phyloP scores from a whole-genome alignment of 2,888 invertebrate species.

The Pseudolycoriella hygida region DNA sequence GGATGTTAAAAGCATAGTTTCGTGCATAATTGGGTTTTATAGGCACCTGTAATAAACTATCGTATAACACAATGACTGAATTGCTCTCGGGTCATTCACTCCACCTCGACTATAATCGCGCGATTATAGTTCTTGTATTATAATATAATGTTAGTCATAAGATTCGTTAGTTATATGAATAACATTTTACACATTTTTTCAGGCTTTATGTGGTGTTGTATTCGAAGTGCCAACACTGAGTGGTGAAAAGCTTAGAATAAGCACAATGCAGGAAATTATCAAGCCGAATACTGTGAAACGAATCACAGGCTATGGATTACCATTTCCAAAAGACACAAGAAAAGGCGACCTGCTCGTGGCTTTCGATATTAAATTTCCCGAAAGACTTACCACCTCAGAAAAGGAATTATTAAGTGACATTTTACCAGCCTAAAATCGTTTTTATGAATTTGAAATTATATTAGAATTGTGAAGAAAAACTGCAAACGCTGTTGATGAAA shows the following conservation, averaged over 20 bases:
- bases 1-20: too few species aligned
- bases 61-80: too few species aligned
- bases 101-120: too few species aligned
- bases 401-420: slow-evolving; percentile 84
- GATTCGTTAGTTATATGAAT: too few species aligned
- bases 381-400: slow-evolving; percentile 56
- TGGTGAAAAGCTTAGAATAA: slow-evolving; percentile 67
- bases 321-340: slow-evolving; percentile 82
- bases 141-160: too few species aligned
- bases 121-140: too few species aligned
- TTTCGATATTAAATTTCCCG: slow-evolving; percentile 93
- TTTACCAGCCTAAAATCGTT: slow-evolving; percentile 33
- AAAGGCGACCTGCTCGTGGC: slow-evolving; percentile 73
- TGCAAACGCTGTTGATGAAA: too few species aligned
- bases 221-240: slow-evolving; percentile 83
- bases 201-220: slow-evolving; percentile 84
- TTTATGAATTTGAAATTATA: not conserved
- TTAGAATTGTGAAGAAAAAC: too few species aligned
- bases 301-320: slow-evolving; percentile 82
- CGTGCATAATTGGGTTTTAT: too few species aligned
- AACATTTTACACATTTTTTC: too few species aligned
- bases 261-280: slow-evolving; percentile 67
- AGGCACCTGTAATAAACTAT: too few species aligned
- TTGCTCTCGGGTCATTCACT: too few species aligned
- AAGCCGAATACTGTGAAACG: slow-evolving; percentile 82